phyloP scores from a whole-genome alignment of 2,888 invertebrate genomes.

The Smittia aterrima region DNA sequence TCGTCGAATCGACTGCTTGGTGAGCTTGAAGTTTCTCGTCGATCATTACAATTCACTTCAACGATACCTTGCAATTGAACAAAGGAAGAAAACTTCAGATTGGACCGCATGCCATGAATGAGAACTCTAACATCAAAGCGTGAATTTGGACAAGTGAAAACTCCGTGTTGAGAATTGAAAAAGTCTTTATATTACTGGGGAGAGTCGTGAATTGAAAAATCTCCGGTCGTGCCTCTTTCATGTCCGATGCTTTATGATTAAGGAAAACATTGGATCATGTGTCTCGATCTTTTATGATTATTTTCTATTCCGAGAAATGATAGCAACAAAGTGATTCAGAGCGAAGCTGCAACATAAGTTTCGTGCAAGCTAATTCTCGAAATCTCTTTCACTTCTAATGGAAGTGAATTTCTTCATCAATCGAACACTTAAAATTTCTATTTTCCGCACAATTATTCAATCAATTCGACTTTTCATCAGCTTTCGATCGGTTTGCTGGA shows the following conservation, averaged over 20 bases:
- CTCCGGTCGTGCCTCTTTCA: neutral
- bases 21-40: too few relatives aligned
- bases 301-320: neutral
- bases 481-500: neutral
- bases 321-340: conserved; percentile 10
- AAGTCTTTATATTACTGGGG: neutral
- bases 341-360: neutral
- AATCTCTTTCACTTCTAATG: neutral
- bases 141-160: conserved; percentile 12
- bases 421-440: conserved; percentile 23
- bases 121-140: too few relatives aligned
- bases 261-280: neutral
- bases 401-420: neutral
- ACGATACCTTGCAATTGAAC: too few relatives aligned
- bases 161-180: neutral
- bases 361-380: neutral
- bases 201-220: neutral
- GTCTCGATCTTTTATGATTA: conserved; percentile 6
- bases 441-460: conserved; percentile 36
- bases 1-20: too few relatives aligned
- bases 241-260: conserved; percentile 14
- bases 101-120: too few relatives aligned
- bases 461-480: too few relatives aligned
- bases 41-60: too few relatives aligned
- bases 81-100: too few relatives aligned